Evolutionary conservation across 1,140 invertebrate genomes (phyloP), one percentile per base, ranked within the genome.

Genomic region (Pseudomyrmex flavicornis): DNA sequence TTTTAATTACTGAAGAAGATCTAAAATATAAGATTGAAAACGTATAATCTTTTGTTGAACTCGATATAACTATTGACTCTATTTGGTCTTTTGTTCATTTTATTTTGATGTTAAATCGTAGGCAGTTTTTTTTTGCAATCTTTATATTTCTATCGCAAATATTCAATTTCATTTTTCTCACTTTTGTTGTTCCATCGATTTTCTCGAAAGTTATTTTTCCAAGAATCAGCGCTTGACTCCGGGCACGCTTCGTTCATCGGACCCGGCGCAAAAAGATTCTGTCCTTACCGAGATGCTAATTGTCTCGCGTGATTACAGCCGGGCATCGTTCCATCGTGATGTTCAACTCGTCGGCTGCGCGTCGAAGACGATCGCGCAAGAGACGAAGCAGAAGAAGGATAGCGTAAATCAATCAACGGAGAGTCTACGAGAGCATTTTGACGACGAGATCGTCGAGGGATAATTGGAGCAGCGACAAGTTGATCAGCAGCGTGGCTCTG

Each of bases 401-500:
- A 54, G 68, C 73, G 88, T 89, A 90, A 89, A 90, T 89, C 89
- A 90, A 89, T 90, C 89, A 84, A 72, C 61, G 50, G 50, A 54
- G 56, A 54, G 52, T 58, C 79, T 82, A 87, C 77, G 82, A 82
- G 10, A 82, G 10, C 89, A 84, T 88, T 83, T 84, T 69, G 65
- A 88, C 52, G 61, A 84, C 56, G 75, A 74, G 48, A 20, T 70
- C 58, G 58, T 35, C 35, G 35, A 35, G 74, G 82, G 80, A 89
- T 90, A 90, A 90, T 90, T 89, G 85, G 88, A 89, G 86, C 74
- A 88, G 65, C 88, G 86, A 89, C 82, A 84, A 90, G 86, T 89
- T 89, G 89, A 89, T 90, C 80, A 90, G 83, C 86, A 26, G 65
- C 13, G 59, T 26, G 61, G 35, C 0, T 35, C 69, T 72, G 73